phyloP scores from a whole-genome alignment of 1,140 invertebrate genomes.

The Saccostrea glomerata region DNA sequence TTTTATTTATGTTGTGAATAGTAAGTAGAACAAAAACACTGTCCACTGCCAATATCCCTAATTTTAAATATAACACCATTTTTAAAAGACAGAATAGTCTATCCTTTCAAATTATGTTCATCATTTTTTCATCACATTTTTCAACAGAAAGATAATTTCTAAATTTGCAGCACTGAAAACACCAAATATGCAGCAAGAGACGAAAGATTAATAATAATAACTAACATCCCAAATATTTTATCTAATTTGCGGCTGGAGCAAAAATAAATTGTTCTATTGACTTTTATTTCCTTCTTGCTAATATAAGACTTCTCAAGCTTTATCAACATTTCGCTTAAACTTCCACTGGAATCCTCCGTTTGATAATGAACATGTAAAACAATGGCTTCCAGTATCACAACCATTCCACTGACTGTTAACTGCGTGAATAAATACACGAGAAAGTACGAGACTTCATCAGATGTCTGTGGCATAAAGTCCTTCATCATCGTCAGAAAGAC shows the following conservation, averaged over 20 bases:
- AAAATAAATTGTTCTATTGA: not conserved
- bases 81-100: too few relatives aligned
- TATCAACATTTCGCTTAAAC: not conserved
- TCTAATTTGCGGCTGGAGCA: not conserved
- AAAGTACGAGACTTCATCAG: not conserved
- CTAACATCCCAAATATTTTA: not conserved
- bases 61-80: too few relatives aligned
- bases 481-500: not conserved
- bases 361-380: not conserved
- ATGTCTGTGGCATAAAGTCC: not conserved
- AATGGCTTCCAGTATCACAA: not conserved
- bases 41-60: too few relatives aligned
- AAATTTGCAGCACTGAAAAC: not conserved
- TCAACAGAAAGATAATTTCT: not conserved
- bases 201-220: not conserved
- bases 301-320: not conserved
- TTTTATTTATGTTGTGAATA: too few relatives aligned
- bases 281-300: not conserved
- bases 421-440: not conserved
- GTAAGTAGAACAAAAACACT: too few relatives aligned
- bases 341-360: not conserved
- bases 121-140: too few relatives aligned
- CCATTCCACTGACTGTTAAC: not conserved
- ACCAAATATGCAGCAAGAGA: not conserved
- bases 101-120: too few relatives aligned